Percentiles rank a stretch among this genome's conserved stretches.
Conservation (phyloP, 2,113 vertebrate genomes). For the Stomatorhinus ivindoensis region DNA sequence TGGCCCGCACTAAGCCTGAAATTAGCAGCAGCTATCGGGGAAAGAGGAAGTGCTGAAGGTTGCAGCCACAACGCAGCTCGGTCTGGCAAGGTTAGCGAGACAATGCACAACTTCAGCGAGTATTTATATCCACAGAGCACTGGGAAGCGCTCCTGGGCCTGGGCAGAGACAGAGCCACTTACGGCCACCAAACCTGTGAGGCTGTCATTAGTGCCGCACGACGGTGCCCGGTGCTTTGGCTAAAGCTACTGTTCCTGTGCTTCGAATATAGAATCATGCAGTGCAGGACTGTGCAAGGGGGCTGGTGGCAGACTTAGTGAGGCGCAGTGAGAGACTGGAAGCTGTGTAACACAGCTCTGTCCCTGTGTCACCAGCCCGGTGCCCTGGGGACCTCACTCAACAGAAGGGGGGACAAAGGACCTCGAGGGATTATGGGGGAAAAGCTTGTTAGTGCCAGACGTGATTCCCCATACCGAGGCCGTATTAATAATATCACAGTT, state of each 20-base stretch:
- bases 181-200: not conserved
- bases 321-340: not conserved
- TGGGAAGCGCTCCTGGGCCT: not conserved
- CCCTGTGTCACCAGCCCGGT: not conserved
- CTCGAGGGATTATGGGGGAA: not conserved
- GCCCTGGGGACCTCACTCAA: not conserved
- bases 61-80: not conserved
- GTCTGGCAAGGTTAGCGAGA: not conserved
- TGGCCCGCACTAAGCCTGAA: not conserved
- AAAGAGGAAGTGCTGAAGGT: not conserved
- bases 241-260: not conserved
- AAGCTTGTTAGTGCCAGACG: not conserved
- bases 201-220: constrained; percentile 3
- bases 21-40: not conserved
- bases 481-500: not conserved
- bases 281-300: not conserved
- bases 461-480: not conserved
- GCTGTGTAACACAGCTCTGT: not conserved
- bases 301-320: not conserved
- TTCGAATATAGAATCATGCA: not conserved
- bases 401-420: not conserved
- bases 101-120: not conserved
- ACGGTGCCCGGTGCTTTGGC: not conserved
- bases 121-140: constrained; percentile 3
- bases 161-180: not conserved